Percentiles rank a stretch among this genome's conserved stretches.
phyloP scores from a whole-genome alignment of 2,113 vertebrate species.

The Pipa parva region DNA sequence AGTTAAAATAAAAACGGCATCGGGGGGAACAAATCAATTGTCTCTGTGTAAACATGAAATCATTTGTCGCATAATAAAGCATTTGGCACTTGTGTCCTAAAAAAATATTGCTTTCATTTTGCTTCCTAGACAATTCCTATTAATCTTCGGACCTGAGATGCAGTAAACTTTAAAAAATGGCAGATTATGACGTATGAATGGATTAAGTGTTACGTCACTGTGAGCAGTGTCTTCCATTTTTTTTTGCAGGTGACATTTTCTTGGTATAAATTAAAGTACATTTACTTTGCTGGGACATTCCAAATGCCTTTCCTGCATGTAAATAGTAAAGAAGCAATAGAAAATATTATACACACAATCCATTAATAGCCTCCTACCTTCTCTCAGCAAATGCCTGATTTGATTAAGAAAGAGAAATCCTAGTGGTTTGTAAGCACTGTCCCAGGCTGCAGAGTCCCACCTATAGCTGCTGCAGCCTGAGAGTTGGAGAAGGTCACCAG shows the following conservation, averaged over 20 bases:
- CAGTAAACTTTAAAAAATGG: conserved; percentile 42
- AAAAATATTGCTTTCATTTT: conserved; percentile 54
- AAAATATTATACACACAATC: conserved; percentile 13
- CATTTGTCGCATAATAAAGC: conserved; percentile 55
- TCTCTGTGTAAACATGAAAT: conserved; percentile 70
- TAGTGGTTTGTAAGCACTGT: conserved; percentile 63
- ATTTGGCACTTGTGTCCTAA: conserved; percentile 57
- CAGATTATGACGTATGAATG: no score
- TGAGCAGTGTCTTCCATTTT: conserved; percentile 8
- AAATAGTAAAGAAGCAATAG: conserved; percentile 14
- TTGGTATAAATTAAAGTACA: conserved; percentile 64
- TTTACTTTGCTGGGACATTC: neutral
- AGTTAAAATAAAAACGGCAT: conserved; percentile 72
- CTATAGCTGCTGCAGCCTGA: conserved; percentile 50
- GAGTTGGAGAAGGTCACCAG: conserved; percentile 59
- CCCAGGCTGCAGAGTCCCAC: conserved; percentile 53
- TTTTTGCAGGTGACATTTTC: conserved; percentile 48
- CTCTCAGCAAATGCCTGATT: conserved; percentile 49
- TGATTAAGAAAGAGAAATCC: conserved; percentile 81
- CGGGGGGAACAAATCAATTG: conserved; percentile 48
- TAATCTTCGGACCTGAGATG: conserved; percentile 64
- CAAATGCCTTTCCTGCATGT: conserved; percentile 7
- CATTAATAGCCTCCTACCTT: conserved; percentile 60
- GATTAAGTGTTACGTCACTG: conserved; percentile 45
- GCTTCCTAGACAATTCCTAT: conserved; percentile 47